Conservation (phyloP, 2,797 vertebrate genomes). For the Cetoscarus ocellatus region DNA sequence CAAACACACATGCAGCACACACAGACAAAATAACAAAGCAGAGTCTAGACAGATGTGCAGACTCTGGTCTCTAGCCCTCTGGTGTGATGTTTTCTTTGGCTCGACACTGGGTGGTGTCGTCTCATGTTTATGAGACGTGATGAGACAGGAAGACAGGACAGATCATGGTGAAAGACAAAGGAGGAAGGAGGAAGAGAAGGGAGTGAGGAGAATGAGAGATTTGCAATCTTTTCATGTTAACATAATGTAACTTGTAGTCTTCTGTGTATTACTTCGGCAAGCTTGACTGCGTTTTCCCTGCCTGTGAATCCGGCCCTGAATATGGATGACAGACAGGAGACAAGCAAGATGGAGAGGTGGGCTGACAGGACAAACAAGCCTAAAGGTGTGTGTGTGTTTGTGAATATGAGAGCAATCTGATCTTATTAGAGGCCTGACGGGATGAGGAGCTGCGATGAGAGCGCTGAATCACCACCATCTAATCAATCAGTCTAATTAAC, state of each 20-base stretch:
- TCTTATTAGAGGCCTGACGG: slow-evolving; percentile 75
- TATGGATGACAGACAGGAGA: slow-evolving; percentile 69
- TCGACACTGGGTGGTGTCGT: slow-evolving; percentile 34
- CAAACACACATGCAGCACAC: slow-evolving; percentile 10
- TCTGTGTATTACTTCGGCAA: slow-evolving; percentile 62
- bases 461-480: slow-evolving; percentile 75
- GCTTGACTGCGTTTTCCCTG: slow-evolving; percentile 66
- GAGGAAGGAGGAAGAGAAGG: slow-evolving; percentile 15
- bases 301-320: slow-evolving; percentile 67
- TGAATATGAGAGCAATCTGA: slow-evolving; percentile 72
- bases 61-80: slow-evolving; percentile 36
- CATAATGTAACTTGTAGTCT: slow-evolving; percentile 67
- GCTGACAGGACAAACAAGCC: slow-evolving; percentile 61
- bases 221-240: slow-evolving; percentile 74
- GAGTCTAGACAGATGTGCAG: slow-evolving; percentile 62
- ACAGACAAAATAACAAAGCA: slow-evolving; percentile 9
- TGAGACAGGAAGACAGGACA: slow-evolving; percentile 59
- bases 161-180: slow-evolving; percentile 52
- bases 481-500: slow-evolving; percentile 85
- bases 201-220: slow-evolving; percentile 45
- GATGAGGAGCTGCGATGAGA: slow-evolving; percentile 73
- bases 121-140: slow-evolving; percentile 64
- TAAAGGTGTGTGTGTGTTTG: slow-evolving; percentile 18
- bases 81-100: slow-evolving; percentile 61
- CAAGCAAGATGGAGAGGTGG: slow-evolving; percentile 60